Base-by-base conservation (phyloP, 2,113 vertebrate species). In the Plecturocebus donacophilus region DNA sequence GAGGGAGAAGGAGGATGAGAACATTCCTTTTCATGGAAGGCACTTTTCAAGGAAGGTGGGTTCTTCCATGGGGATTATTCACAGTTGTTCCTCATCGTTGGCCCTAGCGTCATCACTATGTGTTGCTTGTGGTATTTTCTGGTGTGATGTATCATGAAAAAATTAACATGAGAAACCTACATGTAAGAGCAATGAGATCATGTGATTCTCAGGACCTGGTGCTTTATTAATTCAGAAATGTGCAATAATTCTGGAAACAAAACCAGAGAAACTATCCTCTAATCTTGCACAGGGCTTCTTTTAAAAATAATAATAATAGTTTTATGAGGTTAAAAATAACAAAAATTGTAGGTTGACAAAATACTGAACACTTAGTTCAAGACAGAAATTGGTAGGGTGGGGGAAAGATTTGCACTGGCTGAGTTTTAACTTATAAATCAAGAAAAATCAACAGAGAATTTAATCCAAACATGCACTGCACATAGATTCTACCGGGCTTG, bases 191-290 rank as follows among this genome's bases (percentile, higher is more conserved):
- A 97, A 90, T 93, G 92, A 94, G 89, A 91, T 97, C 73, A 91
- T 85, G 47, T 97, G 64, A 91, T 93, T 61, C 58, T 77, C 35
- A 5, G 81, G 86, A 83, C 70, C 66, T 75, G 38, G 76, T 87
- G 9, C 81, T 79, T 12, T n/a, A 16, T 70, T 64, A 91, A 70
- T 87, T 97, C 76, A 95, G 84, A 98, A 98, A 97, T 52, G 42
- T 97, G 96, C 98, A 97, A 95, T 96, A 96, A 96, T 91, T 97
- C 96, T 97, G 91, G 98, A 97, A 96, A 96, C 83, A 85, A 91
- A 97, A 97, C 82, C 95, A 96, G 76, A 97, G 91, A 88, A 86
- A 42, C 19, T 89, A 64, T n/a, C 64, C 70, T 93, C 54, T 42
- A 87, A 71, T 89, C 52, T 88, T 92, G 23, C 30, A 5, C 19